Percentiles rank a stretch among this genome's conserved stretches.
phyloP scores from a whole-genome alignment of 2,797 vertebrate species.

The Tarsius wallacei region DNA sequence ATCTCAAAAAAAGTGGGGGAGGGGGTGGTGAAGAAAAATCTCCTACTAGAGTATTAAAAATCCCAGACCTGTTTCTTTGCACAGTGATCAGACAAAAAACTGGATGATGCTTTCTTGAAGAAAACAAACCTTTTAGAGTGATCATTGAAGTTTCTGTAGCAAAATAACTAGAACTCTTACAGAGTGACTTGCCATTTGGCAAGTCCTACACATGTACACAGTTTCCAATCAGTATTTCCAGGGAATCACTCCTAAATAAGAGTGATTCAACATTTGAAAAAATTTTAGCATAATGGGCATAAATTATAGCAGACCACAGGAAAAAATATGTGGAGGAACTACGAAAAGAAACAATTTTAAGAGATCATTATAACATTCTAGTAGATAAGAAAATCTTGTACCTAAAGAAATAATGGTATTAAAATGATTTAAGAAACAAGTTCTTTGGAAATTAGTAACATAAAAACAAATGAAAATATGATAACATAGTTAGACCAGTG shows the following conservation, averaged over 20 bases:
- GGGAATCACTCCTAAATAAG: not conserved
- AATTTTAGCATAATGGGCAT: not conserved
- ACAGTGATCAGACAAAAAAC: not conserved
- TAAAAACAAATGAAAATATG: not conserved
- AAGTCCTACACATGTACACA: not conserved
- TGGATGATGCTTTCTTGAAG: not conserved
- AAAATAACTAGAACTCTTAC: not conserved
- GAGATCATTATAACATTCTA: not conserved
- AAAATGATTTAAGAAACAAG: not conserved
- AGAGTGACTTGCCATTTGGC: not conserved
- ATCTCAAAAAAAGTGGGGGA: not conserved
- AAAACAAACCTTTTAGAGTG: not conserved
- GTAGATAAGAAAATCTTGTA: not conserved
- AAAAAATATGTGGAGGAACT: not conserved
- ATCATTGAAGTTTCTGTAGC: not conserved
- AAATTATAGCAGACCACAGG: not conserved
- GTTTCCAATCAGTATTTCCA: not conserved
- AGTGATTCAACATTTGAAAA: not conserved
- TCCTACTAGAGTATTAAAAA: not conserved
- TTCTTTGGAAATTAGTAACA: not conserved
- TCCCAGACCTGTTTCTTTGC: not conserved
- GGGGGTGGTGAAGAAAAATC: too few species aligned
- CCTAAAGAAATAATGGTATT: not conserved
- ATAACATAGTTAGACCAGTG: not conserved
- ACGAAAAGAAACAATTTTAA: not conserved